Conservation (phyloP, 2,113 vertebrate genomes). For the Macquaria ambigua region DNA sequence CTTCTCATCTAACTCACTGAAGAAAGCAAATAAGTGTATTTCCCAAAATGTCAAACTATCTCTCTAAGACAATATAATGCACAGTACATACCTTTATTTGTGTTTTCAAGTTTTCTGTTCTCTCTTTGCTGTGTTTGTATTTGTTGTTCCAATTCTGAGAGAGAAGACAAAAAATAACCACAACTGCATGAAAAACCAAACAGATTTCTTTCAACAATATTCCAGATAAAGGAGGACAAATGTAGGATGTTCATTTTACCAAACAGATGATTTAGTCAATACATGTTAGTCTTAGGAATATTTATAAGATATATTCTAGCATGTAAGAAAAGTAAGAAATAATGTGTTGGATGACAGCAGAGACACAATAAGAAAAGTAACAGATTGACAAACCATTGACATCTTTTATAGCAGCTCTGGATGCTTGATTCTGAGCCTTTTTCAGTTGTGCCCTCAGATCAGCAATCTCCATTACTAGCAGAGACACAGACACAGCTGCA, state of each 20-base stretch:
- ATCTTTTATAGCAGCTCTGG: background rate
- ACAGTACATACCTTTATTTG: constrained; percentile 47
- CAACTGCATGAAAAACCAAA: background rate
- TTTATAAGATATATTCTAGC: background rate
- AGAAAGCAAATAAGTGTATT: background rate
- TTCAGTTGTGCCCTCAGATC: constrained; percentile 39
- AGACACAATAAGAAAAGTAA: background rate
- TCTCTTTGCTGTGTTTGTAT: constrained; percentile 24
- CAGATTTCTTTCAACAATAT: background rate
- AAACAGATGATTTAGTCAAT: background rate
- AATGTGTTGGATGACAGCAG: background rate
- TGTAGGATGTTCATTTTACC: background rate
- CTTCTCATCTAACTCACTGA: background rate
- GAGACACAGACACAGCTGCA: background rate
- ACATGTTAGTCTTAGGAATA: background rate
- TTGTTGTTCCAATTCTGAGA: constrained; percentile 48
- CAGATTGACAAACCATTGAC: constrained; percentile 30
- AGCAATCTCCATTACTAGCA: constrained; percentile 46
- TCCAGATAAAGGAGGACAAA: background rate
- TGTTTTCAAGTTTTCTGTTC: constrained; percentile 39
- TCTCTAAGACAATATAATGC: background rate
- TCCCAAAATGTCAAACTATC: background rate
- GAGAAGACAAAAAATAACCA: background rate
- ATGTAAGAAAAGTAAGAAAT: background rate
- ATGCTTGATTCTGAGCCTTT: background rate